Percentiles rank a stretch among this genome's conserved stretches.
Conservation (phyloP, 2,113 vertebrate genomes). For the Brachyhypopomus gauderio region DNA sequence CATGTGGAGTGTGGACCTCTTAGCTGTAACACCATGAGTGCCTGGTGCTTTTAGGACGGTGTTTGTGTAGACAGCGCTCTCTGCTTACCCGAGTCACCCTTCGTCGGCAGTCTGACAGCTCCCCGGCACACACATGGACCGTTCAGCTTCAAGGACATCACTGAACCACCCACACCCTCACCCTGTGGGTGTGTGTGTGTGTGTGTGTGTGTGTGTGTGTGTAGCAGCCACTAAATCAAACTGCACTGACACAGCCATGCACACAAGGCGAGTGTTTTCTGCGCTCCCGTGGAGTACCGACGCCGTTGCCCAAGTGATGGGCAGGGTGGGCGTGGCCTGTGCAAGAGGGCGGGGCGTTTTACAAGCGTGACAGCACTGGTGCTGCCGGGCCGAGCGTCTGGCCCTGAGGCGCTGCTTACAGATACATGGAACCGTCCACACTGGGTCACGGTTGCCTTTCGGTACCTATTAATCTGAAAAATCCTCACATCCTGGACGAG, state of each 20-base stretch:
- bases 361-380: neutral
- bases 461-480: no score
- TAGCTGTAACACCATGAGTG: no score
- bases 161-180: neutral
- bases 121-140: neutral
- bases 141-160: neutral
- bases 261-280: no score
- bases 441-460: neutral
- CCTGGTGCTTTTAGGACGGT: neutral
- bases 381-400: neutral
- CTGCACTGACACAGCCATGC: no score
- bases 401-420: constrained; percentile 15
- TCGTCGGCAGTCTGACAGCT: neutral
- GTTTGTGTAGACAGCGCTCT: neutral
- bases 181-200: no score
- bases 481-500: neutral
- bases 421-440: no score
- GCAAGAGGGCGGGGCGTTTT: neutral
- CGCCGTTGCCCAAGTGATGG: constrained; percentile 11
- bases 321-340: constrained; percentile 6
- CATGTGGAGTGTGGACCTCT: no score
- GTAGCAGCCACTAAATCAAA: neutral
- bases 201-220: neutral
- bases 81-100: constrained; percentile 12
- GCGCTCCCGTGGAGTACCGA: neutral